Base-by-base conservation (phyloP, 2,888 invertebrate genomes). In the Idaea biselata region DNA sequence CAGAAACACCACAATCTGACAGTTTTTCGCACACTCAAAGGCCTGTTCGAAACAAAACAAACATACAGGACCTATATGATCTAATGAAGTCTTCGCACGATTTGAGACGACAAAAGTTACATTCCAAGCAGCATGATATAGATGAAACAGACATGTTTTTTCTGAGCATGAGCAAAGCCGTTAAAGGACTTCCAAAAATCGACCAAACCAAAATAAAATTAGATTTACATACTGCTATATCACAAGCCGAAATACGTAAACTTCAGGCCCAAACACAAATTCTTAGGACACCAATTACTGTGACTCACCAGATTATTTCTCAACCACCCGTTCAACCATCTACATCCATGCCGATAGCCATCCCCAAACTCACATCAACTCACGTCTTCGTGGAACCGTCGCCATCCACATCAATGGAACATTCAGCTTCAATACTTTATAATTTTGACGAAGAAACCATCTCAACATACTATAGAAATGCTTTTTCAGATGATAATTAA, bases 191-290 rank as follows among this genome's bases (percentile, higher is more conserved):
- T 31, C 68, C 75, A 1, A 74, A 67, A 63, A 63, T 73, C 5
- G 74, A 75, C n/a, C 76, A 76, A 58, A 67, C 69, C 6, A 72
- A 70, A 70, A 74, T 75, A 16, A 73, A 75, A 61, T 67, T 77
- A 59, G 72, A 75, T 64, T 68, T 75, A 56, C 73, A 74, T 60
- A 70, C 56, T 16, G 73, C 73, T 53, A 68, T 76, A 60, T 68
- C 69, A 32, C 63, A 73, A 60, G 73, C 73, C 7, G 66, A 72
- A 70, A 71, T 72, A 18, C 70, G 68, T 17, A 14, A 60, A 32
- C 64, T 70, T 68, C 59, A 66, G 63, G 58, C 60, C 61, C 56
- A 64, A 62, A 57, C 62, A 64, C 68, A 73, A 68, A 65, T 76
- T 31, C 59, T n/a, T 14, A 60, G 25, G 33, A 60, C 58, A 58